These are phyloP conservation scores for Drosophila hydei DNA, from an alignment of 1,140 invertebrate genomes.

Conservation along the genomic window DNA sequence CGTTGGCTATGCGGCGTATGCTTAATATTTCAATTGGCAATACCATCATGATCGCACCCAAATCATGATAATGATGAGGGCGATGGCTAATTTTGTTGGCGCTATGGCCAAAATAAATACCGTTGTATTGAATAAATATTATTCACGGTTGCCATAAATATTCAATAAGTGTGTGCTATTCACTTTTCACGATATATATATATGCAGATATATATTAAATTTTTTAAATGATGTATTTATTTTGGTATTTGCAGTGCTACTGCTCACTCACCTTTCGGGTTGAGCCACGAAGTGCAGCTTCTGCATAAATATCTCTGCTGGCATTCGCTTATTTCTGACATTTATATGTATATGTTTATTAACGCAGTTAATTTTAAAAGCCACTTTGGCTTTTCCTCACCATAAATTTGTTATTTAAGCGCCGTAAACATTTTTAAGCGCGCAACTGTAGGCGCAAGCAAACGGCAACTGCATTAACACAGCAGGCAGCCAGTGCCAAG, in stretches of 20 bases:
- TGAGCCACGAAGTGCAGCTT: not conserved
- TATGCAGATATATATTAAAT: not conserved
- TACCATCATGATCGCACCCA: slow-evolving; percentile 23
- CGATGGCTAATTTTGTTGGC: slow-evolving; percentile 22
- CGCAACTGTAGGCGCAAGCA: not conserved
- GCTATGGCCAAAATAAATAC: slow-evolving; percentile 34
- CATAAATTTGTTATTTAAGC: slow-evolving; percentile 63
- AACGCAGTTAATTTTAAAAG: slow-evolving; percentile 72
- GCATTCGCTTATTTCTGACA: slow-evolving; percentile 1
- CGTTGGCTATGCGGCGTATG: slow-evolving; percentile 42
- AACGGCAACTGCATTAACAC: slow-evolving; percentile 31
- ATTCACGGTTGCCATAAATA: slow-evolving; percentile 4
- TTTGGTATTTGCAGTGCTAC: not conserved
- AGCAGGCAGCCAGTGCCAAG: slow-evolving; percentile 8
- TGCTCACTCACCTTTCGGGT: not conserved
- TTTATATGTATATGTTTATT: slow-evolving; percentile 38
- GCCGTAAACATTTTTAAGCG: slow-evolving; percentile 66
- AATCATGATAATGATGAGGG: slow-evolving; percentile 27
- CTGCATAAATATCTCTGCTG: not conserved
- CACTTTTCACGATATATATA: not conserved
- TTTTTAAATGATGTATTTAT: not conserved
- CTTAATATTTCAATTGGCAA: slow-evolving; percentile 48
- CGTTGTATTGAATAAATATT: slow-evolving; percentile 24
- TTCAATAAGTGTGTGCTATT: not conserved
- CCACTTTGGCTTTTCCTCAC: slow-evolving; percentile 42